Evolutionary conservation across 2,888 invertebrate species (phyloP).

Genomic region (Eumacrocentrus americanus): DNA sequence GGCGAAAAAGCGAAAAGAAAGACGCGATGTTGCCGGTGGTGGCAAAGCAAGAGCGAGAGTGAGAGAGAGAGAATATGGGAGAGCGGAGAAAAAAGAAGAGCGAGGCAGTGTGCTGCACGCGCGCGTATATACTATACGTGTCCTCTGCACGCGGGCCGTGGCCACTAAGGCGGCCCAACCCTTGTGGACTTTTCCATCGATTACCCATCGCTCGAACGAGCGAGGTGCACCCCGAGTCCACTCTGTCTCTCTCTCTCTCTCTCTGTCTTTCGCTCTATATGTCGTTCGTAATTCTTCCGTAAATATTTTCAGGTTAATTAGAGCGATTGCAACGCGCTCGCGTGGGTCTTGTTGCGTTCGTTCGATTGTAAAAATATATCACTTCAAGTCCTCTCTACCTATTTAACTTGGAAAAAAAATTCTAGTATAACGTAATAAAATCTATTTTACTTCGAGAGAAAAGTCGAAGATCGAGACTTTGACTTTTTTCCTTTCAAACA

Average conservation of each 20-base stretch:
- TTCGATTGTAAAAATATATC: not conserved
- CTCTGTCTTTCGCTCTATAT: constrained; percentile 21
- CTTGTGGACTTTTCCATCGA: constrained; percentile 61
- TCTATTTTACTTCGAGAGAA: constrained; percentile 16
- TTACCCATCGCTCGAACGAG: constrained; percentile 55
- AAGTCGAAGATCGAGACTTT: constrained; percentile 6
- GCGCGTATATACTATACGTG: constrained; percentile 27
- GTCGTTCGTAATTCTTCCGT: constrained; percentile 52
- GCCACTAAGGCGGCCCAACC: constrained; percentile 57
- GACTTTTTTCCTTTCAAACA: not conserved
- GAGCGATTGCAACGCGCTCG: constrained; percentile 43
- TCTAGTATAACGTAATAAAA: not conserved
- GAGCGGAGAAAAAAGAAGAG: constrained; percentile 14
- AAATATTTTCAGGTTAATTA: constrained; percentile 57
- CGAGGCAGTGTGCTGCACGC: constrained; percentile 26
- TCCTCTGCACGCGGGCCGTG: constrained; percentile 29
- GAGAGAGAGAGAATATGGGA: constrained; percentile 3
- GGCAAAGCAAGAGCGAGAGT: constrained; percentile 13
- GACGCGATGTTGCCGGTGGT: constrained; percentile 3
- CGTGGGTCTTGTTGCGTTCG: not conserved
- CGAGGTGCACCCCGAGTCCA: constrained; percentile 44
- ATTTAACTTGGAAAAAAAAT: not conserved
- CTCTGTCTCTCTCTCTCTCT: constrained; percentile 7
- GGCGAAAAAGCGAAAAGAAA: not conserved
- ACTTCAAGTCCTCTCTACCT: not conserved